A percentile compares a stretch with the other conserved stretches of the same genome.
These are phyloP conservation scores for Forpus xanthops DNA, from an alignment of 2,797 vertebrate genomes.

Conservation along the genomic window DNA sequence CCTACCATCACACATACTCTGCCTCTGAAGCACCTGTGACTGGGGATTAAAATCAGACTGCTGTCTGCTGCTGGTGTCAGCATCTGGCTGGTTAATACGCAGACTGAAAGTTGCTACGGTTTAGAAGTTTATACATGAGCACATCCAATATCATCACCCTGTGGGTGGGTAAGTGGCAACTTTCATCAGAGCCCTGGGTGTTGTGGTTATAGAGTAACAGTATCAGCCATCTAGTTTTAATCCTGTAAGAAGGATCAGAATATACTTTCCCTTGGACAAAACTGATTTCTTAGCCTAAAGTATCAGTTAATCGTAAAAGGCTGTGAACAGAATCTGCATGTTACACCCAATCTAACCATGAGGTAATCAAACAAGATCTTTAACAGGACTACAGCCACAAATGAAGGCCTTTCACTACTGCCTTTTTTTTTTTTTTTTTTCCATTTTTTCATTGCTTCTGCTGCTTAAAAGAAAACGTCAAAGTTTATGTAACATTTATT, in stretches of 20 bases:
- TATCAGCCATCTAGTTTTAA: not conserved
- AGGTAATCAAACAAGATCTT: not conserved
- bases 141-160: not conserved
- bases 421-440: not conserved
- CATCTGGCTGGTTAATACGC: not conserved
- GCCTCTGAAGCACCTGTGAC: not conserved
- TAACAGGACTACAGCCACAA: not conserved
- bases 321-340: not conserved
- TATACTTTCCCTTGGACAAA: not conserved
- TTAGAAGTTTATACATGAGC: not conserved
- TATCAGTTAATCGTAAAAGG: not conserved
- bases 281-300: not conserved
- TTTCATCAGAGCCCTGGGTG: not conserved
- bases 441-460: not conserved
- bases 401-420: not conserved
- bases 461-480: not conserved
- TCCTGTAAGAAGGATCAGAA: not conserved
- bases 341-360: not conserved
- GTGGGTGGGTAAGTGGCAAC: not conserved
- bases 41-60: not conserved
- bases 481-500: not conserved
- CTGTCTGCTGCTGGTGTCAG: not conserved
- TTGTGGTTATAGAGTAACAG: not conserved
- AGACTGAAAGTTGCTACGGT: not conserved
- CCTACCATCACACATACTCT: not conserved